phyloP scores from a whole-genome alignment of 2,797 vertebrate species.

The Rhyacichthys aspro region DNA sequence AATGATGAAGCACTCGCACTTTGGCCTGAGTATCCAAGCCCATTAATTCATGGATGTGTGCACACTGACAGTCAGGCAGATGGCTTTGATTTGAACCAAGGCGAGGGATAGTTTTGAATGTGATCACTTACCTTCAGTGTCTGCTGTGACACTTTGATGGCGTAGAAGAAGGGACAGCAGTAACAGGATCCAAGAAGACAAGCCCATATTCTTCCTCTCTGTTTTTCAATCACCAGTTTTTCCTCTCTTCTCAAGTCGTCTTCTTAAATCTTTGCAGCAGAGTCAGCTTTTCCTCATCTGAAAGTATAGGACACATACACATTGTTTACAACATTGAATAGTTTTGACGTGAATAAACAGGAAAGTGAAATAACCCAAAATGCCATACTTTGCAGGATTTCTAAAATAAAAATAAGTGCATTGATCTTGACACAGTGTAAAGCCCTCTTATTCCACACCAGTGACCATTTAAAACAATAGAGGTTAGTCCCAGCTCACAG shows the following conservation, averaged over 20 bases:
- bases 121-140: slow-evolving; percentile 77
- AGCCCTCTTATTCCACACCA: too few species aligned
- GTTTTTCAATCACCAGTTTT: slow-evolving; percentile 51
- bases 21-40: slow-evolving; percentile 19
- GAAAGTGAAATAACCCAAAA: too few species aligned
- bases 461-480: too few species aligned
- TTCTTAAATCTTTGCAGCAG: slow-evolving; percentile 46
- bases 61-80: slow-evolving; percentile 31
- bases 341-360: too few species aligned
- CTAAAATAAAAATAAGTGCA: too few species aligned
- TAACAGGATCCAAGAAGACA: slow-evolving; percentile 66
- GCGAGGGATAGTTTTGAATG: background rate
- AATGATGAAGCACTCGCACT: slow-evolving; percentile 43
- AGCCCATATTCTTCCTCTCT: slow-evolving; percentile 73
- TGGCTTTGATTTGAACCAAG: slow-evolving; percentile 24
- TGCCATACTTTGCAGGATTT: too few species aligned
- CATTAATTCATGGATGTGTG: slow-evolving; percentile 38
- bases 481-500: too few species aligned
- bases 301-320: slow-evolving; percentile 44
- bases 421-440: too few species aligned
- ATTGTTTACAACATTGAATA: slow-evolving; percentile 1
- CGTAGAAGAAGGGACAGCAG: slow-evolving; percentile 73
- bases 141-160: slow-evolving; percentile 60
- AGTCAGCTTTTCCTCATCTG: slow-evolving; percentile 68
- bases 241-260: slow-evolving; percentile 44